Evolutionary conservation across 2,113 vertebrate species (phyloP), one percentile per base, ranked within the genome.

Genomic region (Cyphomyrus discorhynchus): DNA sequence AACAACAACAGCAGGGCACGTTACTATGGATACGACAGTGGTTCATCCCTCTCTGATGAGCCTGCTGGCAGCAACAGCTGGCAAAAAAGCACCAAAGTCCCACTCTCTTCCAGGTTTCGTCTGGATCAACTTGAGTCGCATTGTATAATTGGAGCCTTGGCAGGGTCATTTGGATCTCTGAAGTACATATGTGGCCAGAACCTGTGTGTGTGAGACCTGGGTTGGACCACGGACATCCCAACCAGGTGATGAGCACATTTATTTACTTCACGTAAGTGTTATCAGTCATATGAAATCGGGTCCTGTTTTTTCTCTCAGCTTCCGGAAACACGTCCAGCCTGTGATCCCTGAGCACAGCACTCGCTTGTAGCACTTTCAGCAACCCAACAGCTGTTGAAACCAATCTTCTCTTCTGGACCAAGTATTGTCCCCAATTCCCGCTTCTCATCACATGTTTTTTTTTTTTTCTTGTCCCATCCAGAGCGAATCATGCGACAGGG

Each of bases 1-100:
- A 52, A 85, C 19, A 92, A 77, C 86, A 90, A 92, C 80, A 90
- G 90, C 88, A 50, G 89, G 87, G 82, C 53, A 39, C 24, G 82
- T 89, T 86, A 31, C 83, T 88, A 88, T 50, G 62, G 90, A 31
- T 56, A 62, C 80, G 83, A 39, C 39, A 50, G 70, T 86, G 89
- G 84, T 10, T 62, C 62, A 66, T 62, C 89, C 77, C 45, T 47
- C 46, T 35, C 24, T 31, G 42, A 17, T 83, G 27, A 45, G 88
- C 27, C 82, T 17, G 52, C 50, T 85, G 45, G 35, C 80, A 84
- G 53, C 53, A 7, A 52, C 46, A 49, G 27, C 21, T 50, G 47
- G 45, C 46, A 39, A n/a, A n/a, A 39, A 53, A 52, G 50, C n/a
- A 50, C 74, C 74, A 42, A 58, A 62, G 46, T 24, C 87, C 49